Evolutionary conservation across 2,888 invertebrate genomes (phyloP).

Genomic region (Habroteleia sp.): DNA sequence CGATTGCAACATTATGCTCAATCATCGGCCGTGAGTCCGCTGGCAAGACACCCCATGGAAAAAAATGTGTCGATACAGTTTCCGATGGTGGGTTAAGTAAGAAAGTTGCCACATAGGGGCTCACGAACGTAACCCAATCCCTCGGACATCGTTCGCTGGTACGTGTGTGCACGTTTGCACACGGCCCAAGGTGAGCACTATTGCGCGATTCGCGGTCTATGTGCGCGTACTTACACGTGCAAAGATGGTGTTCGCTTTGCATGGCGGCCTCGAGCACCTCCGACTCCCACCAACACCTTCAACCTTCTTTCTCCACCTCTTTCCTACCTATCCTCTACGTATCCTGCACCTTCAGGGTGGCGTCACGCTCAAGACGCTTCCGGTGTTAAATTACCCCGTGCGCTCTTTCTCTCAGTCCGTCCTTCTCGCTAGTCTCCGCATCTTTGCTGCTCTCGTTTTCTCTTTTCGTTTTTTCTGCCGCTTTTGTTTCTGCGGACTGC

Average conservation of each 20-base stretch:
- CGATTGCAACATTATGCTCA: conserved; percentile 49
- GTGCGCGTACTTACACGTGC: conserved; percentile 57
- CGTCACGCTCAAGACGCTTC: conserved; percentile 81
- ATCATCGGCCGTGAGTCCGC: conserved; percentile 55
- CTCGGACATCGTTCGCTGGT: conserved; percentile 68
- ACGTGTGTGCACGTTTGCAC: conserved; percentile 17
- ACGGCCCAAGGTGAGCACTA: conserved; percentile 35
- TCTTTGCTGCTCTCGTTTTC: conserved; percentile 55
- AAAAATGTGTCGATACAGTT: conserved; percentile 77
- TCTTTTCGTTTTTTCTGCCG: conserved; percentile 53
- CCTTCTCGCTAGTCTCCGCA: conserved; percentile 46
- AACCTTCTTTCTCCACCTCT: conserved; percentile 62
- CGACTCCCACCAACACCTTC: conserved; percentile 69
- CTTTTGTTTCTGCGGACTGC: conserved; percentile 58
- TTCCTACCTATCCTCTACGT: conserved; percentile 73
- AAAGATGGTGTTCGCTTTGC: conserved; percentile 68
- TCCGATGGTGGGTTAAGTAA: conserved; percentile 77
- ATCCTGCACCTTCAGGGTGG: conserved; percentile 81
- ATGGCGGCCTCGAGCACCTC: conserved; percentile 76
- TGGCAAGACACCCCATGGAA: conserved; percentile 69
- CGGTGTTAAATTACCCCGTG: conserved; percentile 80
- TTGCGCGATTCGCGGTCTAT: conserved; percentile 32
- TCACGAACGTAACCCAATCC: conserved; percentile 74
- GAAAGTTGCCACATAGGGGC: conserved; percentile 77
- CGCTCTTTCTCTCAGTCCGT: conserved; percentile 64